Percentiles rank a stretch among this genome's conserved stretches.
phyloP scores from a whole-genome alignment of 2,113 vertebrate genomes.

The Nothocercus nigrocapillus region DNA sequence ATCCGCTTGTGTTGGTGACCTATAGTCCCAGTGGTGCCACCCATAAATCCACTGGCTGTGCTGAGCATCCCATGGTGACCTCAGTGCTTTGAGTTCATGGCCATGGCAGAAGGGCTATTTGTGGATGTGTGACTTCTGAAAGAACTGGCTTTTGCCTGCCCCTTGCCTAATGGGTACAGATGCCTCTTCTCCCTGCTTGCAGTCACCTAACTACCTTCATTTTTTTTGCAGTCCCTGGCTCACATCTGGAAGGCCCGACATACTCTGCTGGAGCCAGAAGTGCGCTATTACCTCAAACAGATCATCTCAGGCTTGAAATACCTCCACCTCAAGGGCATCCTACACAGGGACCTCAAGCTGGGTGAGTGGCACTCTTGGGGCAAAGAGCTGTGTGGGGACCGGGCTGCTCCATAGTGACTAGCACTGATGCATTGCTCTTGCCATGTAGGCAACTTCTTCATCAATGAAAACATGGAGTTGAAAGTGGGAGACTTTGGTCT shows the following conservation, averaged over 20 bases:
- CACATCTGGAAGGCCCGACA: slow-evolving; percentile 98
- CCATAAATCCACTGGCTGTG: background rate
- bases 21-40: background rate
- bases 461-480: slow-evolving; percentile 98
- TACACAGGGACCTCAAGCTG: slow-evolving; percentile 96
- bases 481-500: slow-evolving; percentile 96
- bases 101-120: slow-evolving; percentile 3
- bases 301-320: slow-evolving; percentile 97
- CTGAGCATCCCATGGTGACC: background rate
- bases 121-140: slow-evolving; percentile 36
- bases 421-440: background rate
- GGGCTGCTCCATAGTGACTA: background rate
- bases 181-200: background rate
- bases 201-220: background rate
- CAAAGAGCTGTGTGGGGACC: background rate
- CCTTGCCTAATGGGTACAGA: slow-evolving; percentile 6
- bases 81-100: background rate
- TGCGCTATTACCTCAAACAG: slow-evolving; percentile 96
- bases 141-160: slow-evolving; percentile 48
- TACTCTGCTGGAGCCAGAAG: slow-evolving; percentile 94
- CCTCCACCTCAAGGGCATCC: slow-evolving; percentile 92
- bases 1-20: background rate
- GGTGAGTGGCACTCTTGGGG: slow-evolving; percentile 73
- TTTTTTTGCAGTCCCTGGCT: slow-evolving; percentile 87
- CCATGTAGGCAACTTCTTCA: slow-evolving; percentile 94